Evolutionary conservation across 2,797 vertebrate genomes (phyloP), one percentile per base, ranked within the genome.

Genomic region (Anabacerthia variegaticeps): DNA sequence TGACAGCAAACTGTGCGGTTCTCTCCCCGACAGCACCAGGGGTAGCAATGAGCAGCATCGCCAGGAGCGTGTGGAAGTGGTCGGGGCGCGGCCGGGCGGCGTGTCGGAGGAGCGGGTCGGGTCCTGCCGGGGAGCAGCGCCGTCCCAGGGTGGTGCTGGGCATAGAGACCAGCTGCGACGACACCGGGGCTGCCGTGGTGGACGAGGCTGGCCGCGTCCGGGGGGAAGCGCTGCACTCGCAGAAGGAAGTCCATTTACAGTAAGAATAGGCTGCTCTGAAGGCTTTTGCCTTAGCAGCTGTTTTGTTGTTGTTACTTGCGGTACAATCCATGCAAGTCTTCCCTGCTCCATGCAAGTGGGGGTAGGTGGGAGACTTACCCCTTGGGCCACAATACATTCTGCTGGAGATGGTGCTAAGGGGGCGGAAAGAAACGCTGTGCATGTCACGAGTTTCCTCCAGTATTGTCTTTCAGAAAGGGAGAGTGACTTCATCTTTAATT

Each of bases 131-230:
- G 43, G 43, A 43, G 43, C 43, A 2, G 43, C 43, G 43, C 43
- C 3, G 44, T 5, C 44, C 44, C 44, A 6, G 98, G 14, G 49
- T 99, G 4, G 98, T 99, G 12, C 48, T 99, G 93, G 99, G 99
- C 27, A 99, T 99, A 23, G 99, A 99, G 97, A 99, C 98, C 0
- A 99, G 99, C 97, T 99, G 99, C 36, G 99, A 99, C 58, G 99
- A 99, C 68, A 99, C 99, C 1, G 99, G 98, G 7, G 99, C 99
- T 17, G 99, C 99, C 7, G 99, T 99, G 24, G 80, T 99, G 95
- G 98, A 99, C 36, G 98, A 98, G 79, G 96, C 96, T 1, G 99
- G 99, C 34, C 56, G 27, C 2, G 93, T 99, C n/a, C 97, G 99
- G 76, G 99, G 99, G 63, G 99, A 99, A 97, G 98, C 98, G 11